These are phyloP conservation scores for Parazoanthus swiftii DNA, from an alignment of 92 coral and sea anemone genomes.

Conservation along the genomic window DNA sequence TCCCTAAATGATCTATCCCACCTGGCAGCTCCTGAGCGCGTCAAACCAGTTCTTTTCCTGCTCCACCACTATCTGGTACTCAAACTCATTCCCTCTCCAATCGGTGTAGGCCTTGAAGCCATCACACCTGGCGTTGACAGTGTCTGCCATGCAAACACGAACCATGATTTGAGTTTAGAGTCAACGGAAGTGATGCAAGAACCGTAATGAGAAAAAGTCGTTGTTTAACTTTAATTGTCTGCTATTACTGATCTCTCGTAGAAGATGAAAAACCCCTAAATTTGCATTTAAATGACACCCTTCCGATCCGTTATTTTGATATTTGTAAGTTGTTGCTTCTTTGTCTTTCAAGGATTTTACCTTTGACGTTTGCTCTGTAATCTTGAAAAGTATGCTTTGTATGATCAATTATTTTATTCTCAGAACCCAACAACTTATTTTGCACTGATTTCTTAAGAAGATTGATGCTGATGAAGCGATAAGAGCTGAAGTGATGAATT, in stretches of 20 bases:
- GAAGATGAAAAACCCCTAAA: too few relatives aligned
- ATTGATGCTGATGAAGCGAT: neutral
- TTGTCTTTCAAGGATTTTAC: too few relatives aligned
- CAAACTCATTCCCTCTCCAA: conserved; percentile 42
- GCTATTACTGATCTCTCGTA: too few relatives aligned
- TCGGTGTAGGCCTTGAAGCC: conserved; percentile 54
- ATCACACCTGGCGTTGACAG: conserved; percentile 56
- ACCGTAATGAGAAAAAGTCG: too few relatives aligned
- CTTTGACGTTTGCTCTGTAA: neutral
- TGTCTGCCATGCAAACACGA: conserved; percentile 13
- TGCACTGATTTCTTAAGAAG: neutral
- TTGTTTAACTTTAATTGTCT: too few relatives aligned
- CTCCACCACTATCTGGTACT: conserved; percentile 55
- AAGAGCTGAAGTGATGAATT: neutral
- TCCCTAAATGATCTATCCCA: neutral
- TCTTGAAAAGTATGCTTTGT: neutral
- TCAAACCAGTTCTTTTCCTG: conserved; percentile 68
- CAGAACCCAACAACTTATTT: neutral
- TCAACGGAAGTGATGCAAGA: neutral
- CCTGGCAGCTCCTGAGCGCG: conserved; percentile 69
- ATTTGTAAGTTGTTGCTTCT: too few relatives aligned
- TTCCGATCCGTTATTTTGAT: too few relatives aligned
- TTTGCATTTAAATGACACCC: too few relatives aligned
- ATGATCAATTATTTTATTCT: too few relatives aligned
- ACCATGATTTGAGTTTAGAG: neutral